Conservation (phyloP, 1,140 invertebrate genomes). For the Wasmannia auropunctata region DNA sequence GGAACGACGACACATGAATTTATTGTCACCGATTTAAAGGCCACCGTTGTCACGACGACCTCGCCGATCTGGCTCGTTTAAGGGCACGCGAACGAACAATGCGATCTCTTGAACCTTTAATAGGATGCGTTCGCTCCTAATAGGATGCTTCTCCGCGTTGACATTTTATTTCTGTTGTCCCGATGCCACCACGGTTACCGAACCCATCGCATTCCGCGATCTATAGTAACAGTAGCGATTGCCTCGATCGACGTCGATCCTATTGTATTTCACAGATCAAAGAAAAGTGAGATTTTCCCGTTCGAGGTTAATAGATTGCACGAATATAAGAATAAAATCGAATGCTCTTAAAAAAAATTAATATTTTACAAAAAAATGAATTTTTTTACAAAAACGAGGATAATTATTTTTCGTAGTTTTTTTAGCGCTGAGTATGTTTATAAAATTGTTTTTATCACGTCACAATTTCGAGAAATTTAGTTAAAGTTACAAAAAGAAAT, state of each 20-base stretch:
- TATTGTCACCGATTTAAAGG: conserved; percentile 77
- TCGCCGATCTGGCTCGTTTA: conserved; percentile 69
- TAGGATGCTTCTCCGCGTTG: conserved; percentile 67
- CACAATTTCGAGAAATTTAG: too few relatives aligned
- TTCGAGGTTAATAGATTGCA: neutral
- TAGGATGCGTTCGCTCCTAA: conserved; percentile 79
- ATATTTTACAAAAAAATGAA: too few relatives aligned
- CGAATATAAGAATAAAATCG: neutral
- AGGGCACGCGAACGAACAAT: conserved; percentile 72
- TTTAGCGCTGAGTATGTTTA: too few relatives aligned
- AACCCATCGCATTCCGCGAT: conserved; percentile 79
- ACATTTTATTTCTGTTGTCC: conserved; percentile 77
- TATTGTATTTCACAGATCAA: neutral
- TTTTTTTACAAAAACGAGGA: too few relatives aligned
- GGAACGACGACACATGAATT: conserved; percentile 42
- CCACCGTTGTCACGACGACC: conserved; percentile 78
- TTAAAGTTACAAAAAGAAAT: too few relatives aligned
- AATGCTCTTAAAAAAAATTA: too few relatives aligned
- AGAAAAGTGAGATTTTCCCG: neutral
- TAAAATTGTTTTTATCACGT: too few relatives aligned
- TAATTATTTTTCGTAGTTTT: too few relatives aligned
- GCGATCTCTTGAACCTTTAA: conserved; percentile 81
- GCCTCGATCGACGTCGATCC: neutral
- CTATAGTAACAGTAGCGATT: conserved; percentile 66
- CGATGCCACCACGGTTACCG: conserved; percentile 70